A percentile compares a stretch with the other conserved stretches of the same genome.
Evolutionary conservation across 2,113 vertebrate genomes (phyloP).

Genomic region (Cheilinus undulatus): DNA sequence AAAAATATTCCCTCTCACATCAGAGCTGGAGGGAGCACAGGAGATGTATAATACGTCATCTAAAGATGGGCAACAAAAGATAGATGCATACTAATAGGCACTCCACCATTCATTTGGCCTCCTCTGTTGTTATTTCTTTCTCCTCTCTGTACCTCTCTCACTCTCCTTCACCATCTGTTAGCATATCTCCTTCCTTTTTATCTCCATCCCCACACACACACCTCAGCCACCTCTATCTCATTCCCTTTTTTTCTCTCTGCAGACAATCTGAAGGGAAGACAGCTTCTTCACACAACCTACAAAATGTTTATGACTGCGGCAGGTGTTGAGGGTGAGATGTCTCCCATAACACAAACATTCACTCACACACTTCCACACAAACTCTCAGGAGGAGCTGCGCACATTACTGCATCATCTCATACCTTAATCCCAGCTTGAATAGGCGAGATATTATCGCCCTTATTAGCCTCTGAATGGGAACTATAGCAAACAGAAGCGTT

Average conservation of each 20-base stretch:
- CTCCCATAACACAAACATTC: conserved; percentile 38
- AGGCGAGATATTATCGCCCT: conserved; percentile 62
- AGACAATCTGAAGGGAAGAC: conserved; percentile 91
- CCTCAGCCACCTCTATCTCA: conserved; percentile 44
- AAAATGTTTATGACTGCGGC: conserved; percentile 96
- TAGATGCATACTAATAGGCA: conserved; percentile 61
- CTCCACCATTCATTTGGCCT: conserved; percentile 38
- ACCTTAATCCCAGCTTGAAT: conserved; percentile 70
- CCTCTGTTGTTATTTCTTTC: conserved; percentile 35
- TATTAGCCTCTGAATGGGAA: conserved; percentile 70
- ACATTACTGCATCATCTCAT: conserved; percentile 55
- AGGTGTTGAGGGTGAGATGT: conserved; percentile 89
- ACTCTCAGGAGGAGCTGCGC: conserved; percentile 28
- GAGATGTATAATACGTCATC: conserved; percentile 47
- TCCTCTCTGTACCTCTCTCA: conserved; percentile 32
- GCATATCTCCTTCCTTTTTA: conserved; percentile 64
- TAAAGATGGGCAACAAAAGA: conserved; percentile 28
- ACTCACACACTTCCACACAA: conserved; percentile 2
- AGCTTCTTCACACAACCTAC: conserved; percentile 93
- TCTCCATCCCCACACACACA: conserved; percentile 45
- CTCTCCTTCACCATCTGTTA: conserved; percentile 68
- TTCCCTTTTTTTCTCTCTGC: conserved; percentile 38
- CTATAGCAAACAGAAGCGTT: conserved; percentile 49
- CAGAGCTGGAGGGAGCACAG: conserved; percentile 7
- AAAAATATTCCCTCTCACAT: conserved; percentile 51